A percentile compares a stretch with the other conserved stretches of the same genome.
Conservation (phyloP, 30 jellyfish, hydroid and myxozoan genomes). For the Pseudorhiza aurosa region DNA sequence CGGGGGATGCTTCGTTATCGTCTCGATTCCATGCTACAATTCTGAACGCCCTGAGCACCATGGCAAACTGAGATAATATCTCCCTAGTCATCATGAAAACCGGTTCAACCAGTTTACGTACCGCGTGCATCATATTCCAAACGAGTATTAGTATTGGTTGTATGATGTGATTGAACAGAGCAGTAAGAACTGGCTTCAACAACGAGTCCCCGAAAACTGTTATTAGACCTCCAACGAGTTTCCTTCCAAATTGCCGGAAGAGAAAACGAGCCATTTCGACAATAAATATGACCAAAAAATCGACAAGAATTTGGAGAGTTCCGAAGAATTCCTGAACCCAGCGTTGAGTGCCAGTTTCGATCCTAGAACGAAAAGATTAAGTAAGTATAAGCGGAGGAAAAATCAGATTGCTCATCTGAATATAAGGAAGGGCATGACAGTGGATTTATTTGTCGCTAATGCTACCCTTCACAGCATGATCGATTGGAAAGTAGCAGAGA, state of each 20-base stretch:
- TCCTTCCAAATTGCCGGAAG: slow-evolving; percentile 46
- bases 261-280: slow-evolving; percentile 64
- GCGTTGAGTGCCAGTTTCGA: slow-evolving; percentile 59
- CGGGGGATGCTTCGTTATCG: not conserved
- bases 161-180: slow-evolving; percentile 51
- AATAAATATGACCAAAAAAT: slow-evolving; percentile 62
- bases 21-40: slow-evolving; percentile 42
- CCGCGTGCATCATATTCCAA: slow-evolving; percentile 73
- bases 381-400: not conserved
- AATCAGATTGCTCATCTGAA: no score
- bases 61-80: slow-evolving; percentile 52
- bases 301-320: slow-evolving; percentile 56
- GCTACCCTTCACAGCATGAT: no score
- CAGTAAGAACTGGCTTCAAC: slow-evolving; percentile 61
- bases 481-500: no score
- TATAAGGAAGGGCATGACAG: no score
- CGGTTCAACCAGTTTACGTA: slow-evolving; percentile 62
- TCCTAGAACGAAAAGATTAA: slow-evolving; percentile 18
- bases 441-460: no score
- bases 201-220: slow-evolving; percentile 71
- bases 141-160: slow-evolving; percentile 68
- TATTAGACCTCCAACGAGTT: slow-evolving; percentile 66
- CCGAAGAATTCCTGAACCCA: slow-evolving; percentile 82
- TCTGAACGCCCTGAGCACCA: slow-evolving; percentile 58
- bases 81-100: slow-evolving; percentile 36